A percentile compares a stretch with the other conserved stretches of the same genome.
phyloP scores from a whole-genome alignment of 2,888 invertebrate species.

The Hirtodrosophila trivittata region DNA sequence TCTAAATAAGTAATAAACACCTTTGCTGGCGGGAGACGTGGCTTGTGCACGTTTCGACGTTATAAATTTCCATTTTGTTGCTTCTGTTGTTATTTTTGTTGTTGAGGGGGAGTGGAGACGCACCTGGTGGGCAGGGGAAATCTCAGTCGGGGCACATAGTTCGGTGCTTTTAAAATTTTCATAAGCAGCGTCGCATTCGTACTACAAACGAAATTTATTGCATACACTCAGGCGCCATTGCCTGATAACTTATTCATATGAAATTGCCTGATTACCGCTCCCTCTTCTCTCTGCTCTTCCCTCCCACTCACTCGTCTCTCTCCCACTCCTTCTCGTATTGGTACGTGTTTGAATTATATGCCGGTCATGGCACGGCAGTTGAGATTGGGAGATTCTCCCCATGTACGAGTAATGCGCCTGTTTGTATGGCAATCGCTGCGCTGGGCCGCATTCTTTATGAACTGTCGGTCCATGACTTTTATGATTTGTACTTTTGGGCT shows the following conservation, averaged over 20 bases:
- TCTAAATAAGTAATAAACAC: constrained; percentile 77
- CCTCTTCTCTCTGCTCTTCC: no score
- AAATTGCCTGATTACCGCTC: constrained; percentile 75
- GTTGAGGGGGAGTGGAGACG: not conserved
- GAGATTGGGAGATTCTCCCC: constrained; percentile 36
- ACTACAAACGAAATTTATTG: constrained; percentile 74
- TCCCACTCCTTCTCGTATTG: constrained; percentile 47
- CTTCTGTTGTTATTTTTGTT: constrained; percentile 24
- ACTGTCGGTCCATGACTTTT: constrained; percentile 69
- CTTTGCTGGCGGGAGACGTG: constrained; percentile 34
- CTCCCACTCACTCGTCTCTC: not conserved
- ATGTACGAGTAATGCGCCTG: constrained; percentile 69
- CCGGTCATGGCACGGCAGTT: constrained; percentile 63
- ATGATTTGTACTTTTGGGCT: constrained; percentile 67
- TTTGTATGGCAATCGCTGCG: constrained; percentile 75
- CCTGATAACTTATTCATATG: constrained; percentile 77
- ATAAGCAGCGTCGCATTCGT: constrained; percentile 66
- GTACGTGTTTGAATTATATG: constrained; percentile 76
- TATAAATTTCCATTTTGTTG: constrained; percentile 70
- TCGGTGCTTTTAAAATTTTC: constrained; percentile 73
- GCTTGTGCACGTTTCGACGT: constrained; percentile 42
- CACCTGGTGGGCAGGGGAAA: constrained; percentile 31
- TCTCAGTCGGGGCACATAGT: constrained; percentile 69
- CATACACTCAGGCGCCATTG: constrained; percentile 66
- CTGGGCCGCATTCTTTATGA: constrained; percentile 75